Conservation (phyloP, 2,113 vertebrate species). For the Chloroceryle aenea region DNA sequence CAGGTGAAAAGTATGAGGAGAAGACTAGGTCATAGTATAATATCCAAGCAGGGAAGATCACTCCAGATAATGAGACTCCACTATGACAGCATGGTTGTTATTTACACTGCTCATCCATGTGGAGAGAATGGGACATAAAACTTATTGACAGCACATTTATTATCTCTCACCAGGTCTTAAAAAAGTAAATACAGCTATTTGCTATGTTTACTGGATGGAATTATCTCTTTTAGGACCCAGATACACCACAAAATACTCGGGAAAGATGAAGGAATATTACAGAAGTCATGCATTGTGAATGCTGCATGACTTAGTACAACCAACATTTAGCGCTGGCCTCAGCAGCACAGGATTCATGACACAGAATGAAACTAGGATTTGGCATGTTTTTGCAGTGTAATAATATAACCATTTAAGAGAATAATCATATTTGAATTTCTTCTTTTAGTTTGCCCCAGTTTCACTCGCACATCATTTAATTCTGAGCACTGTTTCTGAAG, state of each 20-base stretch:
- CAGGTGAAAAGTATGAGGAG: neutral
- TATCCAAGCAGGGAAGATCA: neutral
- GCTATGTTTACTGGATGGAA: neutral
- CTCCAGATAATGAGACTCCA: neutral
- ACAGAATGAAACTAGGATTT: neutral
- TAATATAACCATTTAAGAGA: neutral
- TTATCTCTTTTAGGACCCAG: neutral
- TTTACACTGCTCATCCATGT: slow-evolving; percentile 3
- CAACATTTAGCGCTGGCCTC: neutral
- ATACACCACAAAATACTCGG: neutral
- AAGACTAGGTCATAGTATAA: neutral
- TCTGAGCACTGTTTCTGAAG: neutral
- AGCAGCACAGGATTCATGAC: neutral
- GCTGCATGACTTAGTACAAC: neutral
- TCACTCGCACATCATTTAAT: neutral
- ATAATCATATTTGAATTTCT: neutral
- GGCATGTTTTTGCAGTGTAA: neutral
- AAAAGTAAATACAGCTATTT: neutral
- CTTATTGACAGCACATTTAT: neutral
- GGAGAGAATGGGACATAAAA: neutral
- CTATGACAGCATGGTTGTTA: neutral
- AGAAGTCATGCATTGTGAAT: neutral
- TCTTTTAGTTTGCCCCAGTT: neutral
- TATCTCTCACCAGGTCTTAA: neutral
- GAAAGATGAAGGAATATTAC: neutral